Conservation (phyloP, 2,888 invertebrate genomes). For the Mesorhabditis spiculigera region DNA sequence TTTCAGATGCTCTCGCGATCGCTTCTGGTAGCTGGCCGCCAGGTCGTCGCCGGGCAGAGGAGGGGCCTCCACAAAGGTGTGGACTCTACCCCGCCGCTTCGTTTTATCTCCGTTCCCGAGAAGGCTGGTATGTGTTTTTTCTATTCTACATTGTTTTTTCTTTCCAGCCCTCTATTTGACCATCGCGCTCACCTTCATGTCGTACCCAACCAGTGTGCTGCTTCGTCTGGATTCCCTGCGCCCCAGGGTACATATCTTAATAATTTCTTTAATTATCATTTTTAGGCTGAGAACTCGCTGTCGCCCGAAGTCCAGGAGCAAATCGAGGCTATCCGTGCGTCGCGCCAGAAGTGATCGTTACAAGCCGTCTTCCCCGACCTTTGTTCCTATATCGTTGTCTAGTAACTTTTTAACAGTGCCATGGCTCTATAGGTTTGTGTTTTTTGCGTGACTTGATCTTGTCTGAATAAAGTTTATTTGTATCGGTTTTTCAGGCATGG, state of each 20-base stretch:
- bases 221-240: slow-evolving; percentile 51
- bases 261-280: slow-evolving; percentile 7
- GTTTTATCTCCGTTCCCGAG: slow-evolving; percentile 35
- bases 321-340: slow-evolving; percentile 45
- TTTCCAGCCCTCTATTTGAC: slow-evolving; percentile 40
- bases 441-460: too few relatives aligned
- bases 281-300: slow-evolving; percentile 38
- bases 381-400: too few relatives aligned
- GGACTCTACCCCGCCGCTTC: slow-evolving; percentile 43
- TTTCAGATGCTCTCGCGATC: too few relatives aligned
- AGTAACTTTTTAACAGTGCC: too few relatives aligned
- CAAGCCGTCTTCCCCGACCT: too few relatives aligned
- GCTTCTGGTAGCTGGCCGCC: slow-evolving; percentile 21
- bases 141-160: background rate
- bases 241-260: slow-evolving; percentile 22
- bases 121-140: slow-evolving; percentile 17
- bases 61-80: slow-evolving; percentile 45
- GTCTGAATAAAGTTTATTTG: too few relatives aligned
- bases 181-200: slow-evolving; percentile 44
- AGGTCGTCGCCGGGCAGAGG: slow-evolving; percentile 25
- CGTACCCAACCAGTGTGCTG: slow-evolving; percentile 54
- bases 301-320: slow-evolving; percentile 48
- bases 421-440: too few relatives aligned
- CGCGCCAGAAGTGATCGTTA: slow-evolving; percentile 7
- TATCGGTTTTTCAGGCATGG: too few relatives aligned